These are phyloP conservation scores for Macrochelys suwanniensis DNA, from an alignment of 2,797 vertebrate species.

Conservation along the genomic window DNA sequence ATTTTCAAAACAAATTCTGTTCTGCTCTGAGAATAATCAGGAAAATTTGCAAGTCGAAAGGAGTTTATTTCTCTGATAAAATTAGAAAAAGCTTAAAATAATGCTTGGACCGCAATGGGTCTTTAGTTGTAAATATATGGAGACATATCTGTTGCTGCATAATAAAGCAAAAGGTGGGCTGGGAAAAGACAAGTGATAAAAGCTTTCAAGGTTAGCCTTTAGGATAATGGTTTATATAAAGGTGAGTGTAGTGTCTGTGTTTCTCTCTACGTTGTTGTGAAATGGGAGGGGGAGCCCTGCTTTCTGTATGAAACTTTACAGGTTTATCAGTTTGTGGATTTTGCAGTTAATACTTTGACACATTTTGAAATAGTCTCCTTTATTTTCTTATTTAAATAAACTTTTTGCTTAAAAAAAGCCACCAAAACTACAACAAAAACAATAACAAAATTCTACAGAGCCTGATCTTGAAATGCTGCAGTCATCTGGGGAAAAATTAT, in stretches of 20 bases:
- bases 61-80: neutral
- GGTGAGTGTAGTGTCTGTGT: neutral
- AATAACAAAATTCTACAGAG: neutral
- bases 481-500: neutral
- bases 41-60: neutral
- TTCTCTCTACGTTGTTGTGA: neutral
- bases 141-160: neutral
- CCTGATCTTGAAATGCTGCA: neutral
- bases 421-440: accelerated
- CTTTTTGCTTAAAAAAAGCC: neutral
- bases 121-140: neutral
- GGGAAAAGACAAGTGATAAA: neutral
- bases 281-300: neutral
- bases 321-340: neutral
- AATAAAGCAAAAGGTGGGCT: neutral
- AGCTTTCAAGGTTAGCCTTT: neutral
- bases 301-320: neutral
- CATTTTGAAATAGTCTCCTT: neutral
- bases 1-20: neutral
- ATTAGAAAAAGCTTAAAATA: neutral
- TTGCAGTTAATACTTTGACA: neutral
- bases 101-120: neutral
- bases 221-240: neutral
- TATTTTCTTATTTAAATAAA: neutral
- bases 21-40: neutral